phyloP scores from a whole-genome alignment of 1,140 invertebrate species.

The Gryllus bimaculatus region DNA sequence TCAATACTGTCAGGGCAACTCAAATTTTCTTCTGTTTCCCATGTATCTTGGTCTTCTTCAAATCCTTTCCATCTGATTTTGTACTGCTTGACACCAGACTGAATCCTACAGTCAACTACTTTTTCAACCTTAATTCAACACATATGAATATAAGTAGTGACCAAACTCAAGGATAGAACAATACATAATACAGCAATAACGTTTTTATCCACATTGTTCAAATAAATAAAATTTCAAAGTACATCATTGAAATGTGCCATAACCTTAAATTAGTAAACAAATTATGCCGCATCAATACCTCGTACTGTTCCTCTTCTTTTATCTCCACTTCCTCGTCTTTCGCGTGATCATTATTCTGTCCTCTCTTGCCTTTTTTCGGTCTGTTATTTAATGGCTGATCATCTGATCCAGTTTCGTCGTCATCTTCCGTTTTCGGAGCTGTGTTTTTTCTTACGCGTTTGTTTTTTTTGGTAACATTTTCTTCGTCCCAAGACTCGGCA shows the following conservation, averaged over 20 bases:
- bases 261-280: background rate
- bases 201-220: background rate
- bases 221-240: too few relatives aligned
- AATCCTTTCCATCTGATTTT: slow-evolving; percentile 78
- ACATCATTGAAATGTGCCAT: background rate
- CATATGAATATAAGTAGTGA: background rate
- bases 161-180: background rate
- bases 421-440: background rate
- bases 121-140: slow-evolving; percentile 20
- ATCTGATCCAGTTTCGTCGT: background rate
- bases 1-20: slow-evolving; percentile 56
- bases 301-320: background rate
- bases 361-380: background rate
- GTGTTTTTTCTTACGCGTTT: background rate
- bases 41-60: slow-evolving; percentile 58
- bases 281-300: background rate
- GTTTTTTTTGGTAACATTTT: background rate
- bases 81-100: slow-evolving; percentile 58
- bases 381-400: background rate
- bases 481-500: background rate
- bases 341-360: background rate
- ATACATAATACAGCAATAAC: background rate
- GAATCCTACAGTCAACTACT: slow-evolving; percentile 22
- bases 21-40: slow-evolving; percentile 68
- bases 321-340: background rate